Evolutionary conservation across 2,888 invertebrate genomes (phyloP), one percentile per base, ranked within the genome.

Genomic region (Beris morrisii): DNA sequence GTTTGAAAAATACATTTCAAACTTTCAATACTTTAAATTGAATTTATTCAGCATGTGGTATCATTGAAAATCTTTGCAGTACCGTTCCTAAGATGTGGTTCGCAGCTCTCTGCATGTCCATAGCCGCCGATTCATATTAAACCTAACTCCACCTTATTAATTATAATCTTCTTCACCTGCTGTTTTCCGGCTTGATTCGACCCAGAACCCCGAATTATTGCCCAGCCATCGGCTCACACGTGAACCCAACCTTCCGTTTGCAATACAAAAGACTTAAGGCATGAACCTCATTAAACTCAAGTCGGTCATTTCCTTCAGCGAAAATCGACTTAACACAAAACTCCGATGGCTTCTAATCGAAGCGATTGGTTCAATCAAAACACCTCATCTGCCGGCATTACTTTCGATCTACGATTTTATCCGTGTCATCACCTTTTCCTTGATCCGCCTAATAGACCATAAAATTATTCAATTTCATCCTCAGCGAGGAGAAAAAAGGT

Each of bases 391-490:
- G 50, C 55, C 31, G 55, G 46, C 54, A 57, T 48, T 66, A 63
- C 63, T 68, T 66, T 32, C 45, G 61, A 50, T 66, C n/a, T 57
- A n/a, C 12, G 11, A 57, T 67, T 65, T 69, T 65, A 67, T 58
- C 46, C 65, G 46, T 63, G 64, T 69, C 67, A 67, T 69, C 67
- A 56, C 69, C 58, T 67, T 45, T 48, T 13, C 54, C 56, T 48
- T 52, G 52, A 52, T 54, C 50, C 30, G 44, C 50, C 53, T 66
- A 67, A 69, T 67, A 64, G 57, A 64, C 64, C 64, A 64, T 61
- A 67, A 67, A 59, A 63, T 67, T 66, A 64, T 66, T 69, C 64
- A 55, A 69, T 67, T 67, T 67, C 55, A 59, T 65, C 59, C 67
- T 11, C 59, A 67, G 56, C 55, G 43, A 22, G 22, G 22, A 22